Evolutionary conservation across 2,113 vertebrate species (phyloP).

Genomic region (Pimephales promelas): DNA sequence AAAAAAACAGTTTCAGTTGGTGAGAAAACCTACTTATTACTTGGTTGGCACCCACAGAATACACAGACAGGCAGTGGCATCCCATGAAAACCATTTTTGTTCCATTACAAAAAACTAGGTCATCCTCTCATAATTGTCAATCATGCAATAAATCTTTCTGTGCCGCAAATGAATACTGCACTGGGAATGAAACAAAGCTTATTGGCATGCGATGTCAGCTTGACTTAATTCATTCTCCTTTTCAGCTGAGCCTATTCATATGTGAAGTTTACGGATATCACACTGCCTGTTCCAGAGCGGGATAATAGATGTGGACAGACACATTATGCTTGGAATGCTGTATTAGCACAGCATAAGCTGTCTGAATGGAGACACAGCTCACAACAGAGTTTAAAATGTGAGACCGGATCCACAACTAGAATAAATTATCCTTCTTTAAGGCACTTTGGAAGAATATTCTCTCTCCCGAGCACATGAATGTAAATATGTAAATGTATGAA

Average conservation of each 20-base stretch:
- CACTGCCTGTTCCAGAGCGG: conserved; percentile 61
- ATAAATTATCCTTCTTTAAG: conserved; percentile 36
- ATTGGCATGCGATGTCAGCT: conserved; percentile 88
- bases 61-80: conserved; percentile 75
- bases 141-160: conserved; percentile 88
- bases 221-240: conserved; percentile 84
- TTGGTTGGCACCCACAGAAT: conserved; percentile 66
- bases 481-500: conserved; percentile 38
- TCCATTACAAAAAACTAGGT: conserved; percentile 84
- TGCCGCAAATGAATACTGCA: conserved; percentile 84
- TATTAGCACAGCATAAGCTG: conserved; percentile 69
- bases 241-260: conserved; percentile 83
- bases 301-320: conserved; percentile 76
- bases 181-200: conserved; percentile 87
- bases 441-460: conserved; percentile 24
- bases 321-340: conserved; percentile 70
- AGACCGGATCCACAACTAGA: conserved; percentile 32
- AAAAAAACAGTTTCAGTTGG: conserved; percentile 59
- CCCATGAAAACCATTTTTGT: conserved; percentile 83
- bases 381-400: conserved; percentile 60
- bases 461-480: conserved; percentile 11
- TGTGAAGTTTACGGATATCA: conserved; percentile 76
- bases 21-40: conserved; percentile 69
- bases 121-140: conserved; percentile 90
- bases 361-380: conserved; percentile 64